Evolutionary conservation across 2,888 invertebrate species (phyloP).

Genomic region (Hydrotaea diabolus): DNA sequence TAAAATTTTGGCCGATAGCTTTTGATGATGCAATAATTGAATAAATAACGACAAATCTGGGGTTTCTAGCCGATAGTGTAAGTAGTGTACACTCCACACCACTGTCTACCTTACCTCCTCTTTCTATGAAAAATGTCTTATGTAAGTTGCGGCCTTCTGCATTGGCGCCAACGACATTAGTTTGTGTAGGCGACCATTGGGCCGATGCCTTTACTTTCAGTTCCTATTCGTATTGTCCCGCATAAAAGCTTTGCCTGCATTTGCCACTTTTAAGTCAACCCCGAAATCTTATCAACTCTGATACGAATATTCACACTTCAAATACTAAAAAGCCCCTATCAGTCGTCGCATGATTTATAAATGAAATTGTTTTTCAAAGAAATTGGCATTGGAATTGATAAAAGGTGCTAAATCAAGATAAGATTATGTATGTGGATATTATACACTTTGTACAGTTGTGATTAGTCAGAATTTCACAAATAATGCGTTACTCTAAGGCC

Average conservation of each 20-base stretch:
- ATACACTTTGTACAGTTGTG: not conserved
- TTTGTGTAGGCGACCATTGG: not conserved
- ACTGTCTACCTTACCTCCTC: no score
- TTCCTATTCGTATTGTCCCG: not conserved
- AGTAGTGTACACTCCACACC: no score
- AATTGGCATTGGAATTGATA: slow-evolving; percentile 40
- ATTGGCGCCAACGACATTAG: not conserved
- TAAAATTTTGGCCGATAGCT: no score
- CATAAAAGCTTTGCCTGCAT: not conserved
- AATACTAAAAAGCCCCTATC: slow-evolving; percentile 1
- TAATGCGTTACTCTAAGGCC: no score
- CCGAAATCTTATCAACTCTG: slow-evolving; percentile 18
- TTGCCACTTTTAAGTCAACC: not conserved
- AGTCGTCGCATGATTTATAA: slow-evolving; percentile 40
- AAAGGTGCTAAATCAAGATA: slow-evolving; percentile 40
- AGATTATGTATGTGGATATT: slow-evolving; percentile 36
- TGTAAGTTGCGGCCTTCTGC: no score
- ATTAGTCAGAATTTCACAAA: no score
- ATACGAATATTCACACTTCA: not conserved
- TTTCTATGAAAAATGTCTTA: no score
- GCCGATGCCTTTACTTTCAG: not conserved
- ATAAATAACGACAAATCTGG: no score
- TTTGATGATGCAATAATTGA: no score
- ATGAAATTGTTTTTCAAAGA: slow-evolving; percentile 40
- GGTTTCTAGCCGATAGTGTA: no score